Evolutionary conservation across 2,888 invertebrate species (phyloP), one percentile per base, ranked within the genome.

Genomic region (Dasypolia templi): DNA sequence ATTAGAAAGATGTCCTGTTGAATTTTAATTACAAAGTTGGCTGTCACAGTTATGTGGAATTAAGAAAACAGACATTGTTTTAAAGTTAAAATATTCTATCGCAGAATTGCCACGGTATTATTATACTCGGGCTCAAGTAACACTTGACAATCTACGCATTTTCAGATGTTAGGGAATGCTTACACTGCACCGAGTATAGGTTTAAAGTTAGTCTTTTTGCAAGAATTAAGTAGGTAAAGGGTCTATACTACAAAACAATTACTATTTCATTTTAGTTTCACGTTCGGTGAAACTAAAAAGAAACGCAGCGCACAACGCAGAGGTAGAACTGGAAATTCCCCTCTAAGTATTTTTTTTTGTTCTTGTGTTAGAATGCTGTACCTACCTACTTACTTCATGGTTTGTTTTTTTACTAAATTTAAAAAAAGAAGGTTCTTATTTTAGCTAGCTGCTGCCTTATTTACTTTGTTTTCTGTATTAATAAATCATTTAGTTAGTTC

Each of bases 11-110:
- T 75, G 26, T 76, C 26, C 59, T 78, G 78, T 81, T 72, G 55
- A 55, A 76, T 86, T 83, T 85, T 86, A 83, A 86, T 86, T 75
- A 84, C 29, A 65, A 83, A 86, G 71, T 84, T 75, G 12, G 17
- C 12, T 71, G 72, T 75, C 65, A 69, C 65, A 67, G 65, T 55
- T 77, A 72, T 67, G 73, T 56, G 53, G 70, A 74, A 76, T 79
- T 75, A 70, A 79, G 79, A 77, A 72, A 63, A 77, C 82, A 86
- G 76, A 79, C 73, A 79, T 77, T 86, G 86, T 84, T 82, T 70
- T 58, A 55, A 73, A 73, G 66, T 81, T 79, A 51, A 86, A 79
- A 79, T 76, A 86, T 84, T 86, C 66, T 75, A 70, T 53, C 42
- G 39, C 53, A 26, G 29, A 69, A 67, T 35, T 65, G 79, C 35